Evolutionary conservation across 2,888 invertebrate genomes (phyloP), one percentile per base, ranked within the genome.

Genomic region (Dromius quadrimaculatus): DNA sequence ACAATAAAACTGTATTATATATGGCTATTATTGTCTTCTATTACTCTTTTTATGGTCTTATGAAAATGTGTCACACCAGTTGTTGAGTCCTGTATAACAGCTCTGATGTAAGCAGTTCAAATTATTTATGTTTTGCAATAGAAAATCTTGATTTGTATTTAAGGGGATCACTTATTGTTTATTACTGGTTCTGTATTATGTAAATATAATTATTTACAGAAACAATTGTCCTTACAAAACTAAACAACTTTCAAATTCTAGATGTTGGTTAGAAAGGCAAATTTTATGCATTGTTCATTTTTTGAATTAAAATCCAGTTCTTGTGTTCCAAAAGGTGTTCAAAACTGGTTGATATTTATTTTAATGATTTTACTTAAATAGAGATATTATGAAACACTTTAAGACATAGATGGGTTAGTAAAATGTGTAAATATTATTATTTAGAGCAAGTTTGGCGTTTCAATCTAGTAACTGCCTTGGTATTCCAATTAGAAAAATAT

Each of bases 171-270:
- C 19, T 34, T 59, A 59, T 59, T 59, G 19, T 59, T 36, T 59
- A 34, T 28, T 57, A 15, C 28, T 32, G 22, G n/a, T 59, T 59
- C 34, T 19, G 59, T 20, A 47, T 47, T 47, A 47, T 23, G 23
- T 47, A 47, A 47, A 47, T 47, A 20, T 22, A 13, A 20, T 22
- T 23, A 5, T 11, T 47, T 59, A 59, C 59, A 34, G 9, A 59
- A 36, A 34, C 20, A 59, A 20, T 23, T 32, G 9, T 23, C 34
- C 38, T 34, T 57, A 57, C 6, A 59, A 59, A 11, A 61, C 17
- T 61, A 13, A 41, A 61, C 61, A 41, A 61, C 41, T 61, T 61
- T 61, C 61, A 61, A 41, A 61, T 61, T 22, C 38, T 13, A 13
- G 34, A 20, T 23, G 13, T 19, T 17, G 17, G n/a, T 32, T 28